Evolutionary conservation across 2,888 invertebrate species (phyloP).

Genomic region (Troides aeacus): DNA sequence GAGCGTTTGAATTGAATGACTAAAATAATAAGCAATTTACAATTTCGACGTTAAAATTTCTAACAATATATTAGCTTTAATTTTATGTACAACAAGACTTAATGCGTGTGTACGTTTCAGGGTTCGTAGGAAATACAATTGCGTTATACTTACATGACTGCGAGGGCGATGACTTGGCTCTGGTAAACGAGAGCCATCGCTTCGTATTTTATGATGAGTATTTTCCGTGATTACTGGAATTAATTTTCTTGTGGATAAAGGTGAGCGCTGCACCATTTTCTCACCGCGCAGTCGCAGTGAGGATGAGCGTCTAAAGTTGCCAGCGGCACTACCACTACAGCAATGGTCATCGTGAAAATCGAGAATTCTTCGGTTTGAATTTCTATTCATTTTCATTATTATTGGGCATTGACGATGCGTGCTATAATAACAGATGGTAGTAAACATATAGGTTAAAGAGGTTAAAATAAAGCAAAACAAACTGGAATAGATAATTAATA

Average conservation of each 20-base stretch:
- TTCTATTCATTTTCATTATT: conserved; percentile 71
- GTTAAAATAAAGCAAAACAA: conserved; percentile 30
- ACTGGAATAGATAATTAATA: conserved; percentile 36
- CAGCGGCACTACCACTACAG: conserved; percentile 75
- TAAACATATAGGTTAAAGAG: conserved; percentile 30
- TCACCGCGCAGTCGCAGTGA: conserved; percentile 86
- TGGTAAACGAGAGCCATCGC: conserved; percentile 68
- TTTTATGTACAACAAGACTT: background rate
- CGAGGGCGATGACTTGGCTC: conserved; percentile 77
- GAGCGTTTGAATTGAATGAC: conserved; percentile 70
- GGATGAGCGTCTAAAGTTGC: conserved; percentile 82
- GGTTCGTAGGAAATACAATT: background rate
- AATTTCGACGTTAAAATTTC: background rate
- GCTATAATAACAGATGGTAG: conserved; percentile 66
- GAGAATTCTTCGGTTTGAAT: conserved; percentile 62
- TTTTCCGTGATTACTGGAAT: conserved; percentile 84
- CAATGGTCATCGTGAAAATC: conserved; percentile 75
- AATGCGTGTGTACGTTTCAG: background rate
- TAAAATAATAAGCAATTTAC: conserved; percentile 45
- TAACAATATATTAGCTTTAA: background rate
- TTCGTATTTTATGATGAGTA: conserved; percentile 69
- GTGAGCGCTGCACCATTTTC: conserved; percentile 79
- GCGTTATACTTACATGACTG: conserved; percentile 75
- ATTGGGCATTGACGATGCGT: conserved; percentile 64
- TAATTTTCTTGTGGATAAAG: conserved; percentile 73